A percentile compares a stretch with the other conserved stretches of the same genome.
Evolutionary conservation across 1,140 invertebrate species (phyloP).

Genomic region (Scaptomyza pallida): DNA sequence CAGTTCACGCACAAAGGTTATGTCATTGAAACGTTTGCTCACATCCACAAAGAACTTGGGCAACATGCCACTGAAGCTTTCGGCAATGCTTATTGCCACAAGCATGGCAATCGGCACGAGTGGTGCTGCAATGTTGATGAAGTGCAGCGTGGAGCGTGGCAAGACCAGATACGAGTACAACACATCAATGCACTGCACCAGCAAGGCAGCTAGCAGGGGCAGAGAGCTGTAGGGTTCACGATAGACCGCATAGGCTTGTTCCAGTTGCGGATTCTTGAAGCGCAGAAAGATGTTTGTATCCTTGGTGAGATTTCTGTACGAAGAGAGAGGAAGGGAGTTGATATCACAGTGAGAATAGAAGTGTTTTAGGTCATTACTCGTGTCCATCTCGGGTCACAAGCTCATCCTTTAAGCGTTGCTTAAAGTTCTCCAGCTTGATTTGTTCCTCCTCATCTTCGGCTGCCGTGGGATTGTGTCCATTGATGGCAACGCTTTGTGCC

Average conservation of each 20-base stretch:
- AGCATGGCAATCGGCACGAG: slow-evolving; percentile 84
- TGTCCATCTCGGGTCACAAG: slow-evolving; percentile 92
- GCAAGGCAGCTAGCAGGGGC: slow-evolving; percentile 87
- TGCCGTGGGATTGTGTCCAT: slow-evolving; percentile 39
- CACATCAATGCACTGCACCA: slow-evolving; percentile 86
- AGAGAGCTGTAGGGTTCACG: slow-evolving; percentile 88
- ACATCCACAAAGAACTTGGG: slow-evolving; percentile 84
- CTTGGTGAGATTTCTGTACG: slow-evolving; percentile 86
- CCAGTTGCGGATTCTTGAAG: slow-evolving; percentile 88
- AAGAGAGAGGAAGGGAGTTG: too few relatives aligned
- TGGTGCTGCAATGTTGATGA: slow-evolving; percentile 84
- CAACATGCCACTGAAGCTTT: slow-evolving; percentile 85
- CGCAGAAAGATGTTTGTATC: slow-evolving; percentile 87
- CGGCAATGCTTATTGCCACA: slow-evolving; percentile 85
- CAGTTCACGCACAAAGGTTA: slow-evolving; percentile 85
- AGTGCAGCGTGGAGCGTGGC: slow-evolving; percentile 84
- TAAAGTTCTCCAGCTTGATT: slow-evolving; percentile 88
- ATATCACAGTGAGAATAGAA: too few relatives aligned
- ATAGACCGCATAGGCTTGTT: slow-evolving; percentile 87
- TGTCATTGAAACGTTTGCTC: slow-evolving; percentile 85
- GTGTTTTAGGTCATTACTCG: too few relatives aligned
- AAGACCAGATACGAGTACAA: slow-evolving; percentile 86
- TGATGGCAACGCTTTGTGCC: slow-evolving; percentile 49
- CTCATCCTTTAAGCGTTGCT: slow-evolving; percentile 90
- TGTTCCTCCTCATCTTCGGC: slow-evolving; percentile 82